Conservation (phyloP, 2,888 invertebrate genomes). For the Troides aeacus region DNA sequence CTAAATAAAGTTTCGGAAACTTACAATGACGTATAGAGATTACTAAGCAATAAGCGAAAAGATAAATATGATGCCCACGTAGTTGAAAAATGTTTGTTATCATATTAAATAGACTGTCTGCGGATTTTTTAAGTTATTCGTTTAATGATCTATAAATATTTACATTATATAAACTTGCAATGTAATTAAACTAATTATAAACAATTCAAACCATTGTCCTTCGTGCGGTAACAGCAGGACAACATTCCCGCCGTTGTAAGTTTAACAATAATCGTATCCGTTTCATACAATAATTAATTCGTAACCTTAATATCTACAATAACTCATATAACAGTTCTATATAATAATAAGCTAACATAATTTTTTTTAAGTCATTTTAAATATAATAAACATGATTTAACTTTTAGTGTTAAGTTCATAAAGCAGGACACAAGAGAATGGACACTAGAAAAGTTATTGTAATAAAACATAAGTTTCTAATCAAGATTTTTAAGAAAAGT, state of each 20-base stretch:
- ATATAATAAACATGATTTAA: not conserved
- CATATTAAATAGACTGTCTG: no score
- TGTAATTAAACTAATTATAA: not conserved
- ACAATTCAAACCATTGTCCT: conserved; percentile 19
- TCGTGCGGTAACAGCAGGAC: conserved; percentile 32
- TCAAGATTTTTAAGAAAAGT: no score
- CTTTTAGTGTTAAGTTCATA: not conserved
- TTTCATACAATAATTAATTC: conserved; percentile 29
- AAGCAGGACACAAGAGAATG: not conserved
- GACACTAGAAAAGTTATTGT: not conserved
- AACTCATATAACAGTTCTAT: conserved; percentile 1
- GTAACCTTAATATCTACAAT: conserved; percentile 8
- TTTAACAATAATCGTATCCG: conserved; percentile 33
- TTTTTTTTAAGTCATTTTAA: not conserved
- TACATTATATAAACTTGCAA: not conserved
- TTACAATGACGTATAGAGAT: no score
- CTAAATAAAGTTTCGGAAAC: no score
- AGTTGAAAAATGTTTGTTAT: no score
- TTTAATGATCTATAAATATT: not conserved
- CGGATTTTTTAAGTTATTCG: not conserved
- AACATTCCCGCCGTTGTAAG: conserved; percentile 38
- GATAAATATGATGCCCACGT: no score
- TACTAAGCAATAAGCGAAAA: no score
- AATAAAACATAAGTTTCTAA: not conserved
- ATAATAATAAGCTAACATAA: not conserved